Conservation (phyloP, 2,888 invertebrate genomes). For the Aphidius colemani region DNA sequence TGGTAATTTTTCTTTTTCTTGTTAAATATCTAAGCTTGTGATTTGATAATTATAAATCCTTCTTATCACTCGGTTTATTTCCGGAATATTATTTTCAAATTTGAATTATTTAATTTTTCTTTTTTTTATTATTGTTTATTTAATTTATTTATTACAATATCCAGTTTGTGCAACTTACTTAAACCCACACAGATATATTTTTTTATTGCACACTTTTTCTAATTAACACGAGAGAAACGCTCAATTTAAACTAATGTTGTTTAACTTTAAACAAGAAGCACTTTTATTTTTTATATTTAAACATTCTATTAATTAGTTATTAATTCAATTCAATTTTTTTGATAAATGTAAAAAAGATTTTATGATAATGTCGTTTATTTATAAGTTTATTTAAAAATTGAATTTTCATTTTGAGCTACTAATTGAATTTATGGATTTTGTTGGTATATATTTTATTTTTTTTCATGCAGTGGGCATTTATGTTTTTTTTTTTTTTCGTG, state of each 20-base stretch:
- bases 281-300: background rate
- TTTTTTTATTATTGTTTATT: too few relatives aligned
- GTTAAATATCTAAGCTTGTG: too few relatives aligned
- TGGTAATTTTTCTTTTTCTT: background rate
- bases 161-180: slow-evolving; percentile 47
- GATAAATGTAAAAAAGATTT: too few relatives aligned
- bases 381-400: too few relatives aligned
- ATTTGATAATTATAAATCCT: too few relatives aligned
- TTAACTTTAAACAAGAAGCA: background rate
- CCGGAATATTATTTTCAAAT: too few relatives aligned
- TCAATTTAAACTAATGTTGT: slow-evolving; percentile 32
- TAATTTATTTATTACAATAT: slow-evolving; percentile 27
- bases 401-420: background rate
- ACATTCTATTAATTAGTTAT: background rate
- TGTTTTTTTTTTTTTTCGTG: background rate
- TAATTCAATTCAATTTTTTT: background rate
- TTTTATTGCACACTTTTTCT: slow-evolving; percentile 58
- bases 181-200: slow-evolving; percentile 45
- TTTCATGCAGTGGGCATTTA: slow-evolving; percentile 18
- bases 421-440: background rate
- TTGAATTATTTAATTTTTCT: too few relatives aligned
- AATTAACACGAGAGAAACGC: slow-evolving; percentile 56
- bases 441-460: slow-evolving; percentile 16
- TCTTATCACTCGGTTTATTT: too few relatives aligned
- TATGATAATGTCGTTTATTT: too few relatives aligned